Evolutionary conservation across 1,140 invertebrate genomes (phyloP), one percentile per base, ranked within the genome.

Genomic region (Zaprionus capensis): DNA sequence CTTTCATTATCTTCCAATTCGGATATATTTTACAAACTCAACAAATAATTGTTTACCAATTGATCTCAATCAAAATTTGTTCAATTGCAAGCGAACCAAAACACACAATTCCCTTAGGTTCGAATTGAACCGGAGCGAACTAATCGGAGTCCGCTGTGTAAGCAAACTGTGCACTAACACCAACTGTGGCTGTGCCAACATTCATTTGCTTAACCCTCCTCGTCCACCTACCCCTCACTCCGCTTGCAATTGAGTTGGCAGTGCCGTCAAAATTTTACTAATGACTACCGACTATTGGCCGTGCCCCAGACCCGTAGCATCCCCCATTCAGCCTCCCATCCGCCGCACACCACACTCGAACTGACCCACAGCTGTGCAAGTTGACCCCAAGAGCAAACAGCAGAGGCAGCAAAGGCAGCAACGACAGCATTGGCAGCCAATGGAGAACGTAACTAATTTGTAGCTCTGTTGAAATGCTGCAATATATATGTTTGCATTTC

Each of bases 401-500:
- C 71, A 44, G 28, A 61, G 20, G 46, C 46, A 49, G 46, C 2
- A 28, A 1, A 1, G 11, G 11, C 46, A n/a, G 38, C 38, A 44
- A 7, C 15, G n/a, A 7, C 69, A 69, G 59, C 46, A 51, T 51
- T 49, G 77, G 59, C 46, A 67, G 68, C 57, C 74, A 83, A 78
- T 78, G 77, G 71, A 78, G 75, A 78, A 57, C 80, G 77, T 83
- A 87, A 88, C 84, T 87, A 87, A 87, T 87, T 87, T 87, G 84
- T 86, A 72, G 74, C 68, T 69, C 67, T 72, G 83, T 51, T 73
- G 46, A 76, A 83, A 88, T 88, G 58, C 68, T 70, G 77, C 74
- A 87, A 87, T 78, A 78, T 85, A 85, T 85, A 64, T 79, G 84
- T 88, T 87, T 87, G 84, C 84, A 76, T 88, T 83, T 88, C 71